Conservation (phyloP, 2,113 vertebrate species). For the Garra rufa region DNA sequence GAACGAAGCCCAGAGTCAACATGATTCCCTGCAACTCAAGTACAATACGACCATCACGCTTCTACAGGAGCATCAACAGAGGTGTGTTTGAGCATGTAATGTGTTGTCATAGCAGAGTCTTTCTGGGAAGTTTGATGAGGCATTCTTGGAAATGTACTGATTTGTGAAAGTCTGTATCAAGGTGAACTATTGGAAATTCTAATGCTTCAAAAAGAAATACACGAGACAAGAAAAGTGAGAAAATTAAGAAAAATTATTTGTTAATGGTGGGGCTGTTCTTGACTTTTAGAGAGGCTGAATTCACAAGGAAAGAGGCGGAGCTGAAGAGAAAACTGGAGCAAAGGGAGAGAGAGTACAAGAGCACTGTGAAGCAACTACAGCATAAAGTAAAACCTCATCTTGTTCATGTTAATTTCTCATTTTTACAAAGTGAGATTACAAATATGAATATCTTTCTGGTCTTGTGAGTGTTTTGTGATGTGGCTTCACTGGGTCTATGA, state of each 20-base stretch:
- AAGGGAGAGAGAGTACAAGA: slow-evolving; percentile 77
- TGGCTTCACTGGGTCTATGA: neutral
- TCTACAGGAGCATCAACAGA: slow-evolving; percentile 86
- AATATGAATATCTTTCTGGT: neutral
- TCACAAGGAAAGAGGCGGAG: slow-evolving; percentile 79
- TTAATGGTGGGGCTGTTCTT: slow-evolving; percentile 1
- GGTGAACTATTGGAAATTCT: neutral
- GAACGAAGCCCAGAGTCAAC: slow-evolving; percentile 87
- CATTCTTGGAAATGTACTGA: neutral
- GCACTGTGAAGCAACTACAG: slow-evolving; percentile 76
- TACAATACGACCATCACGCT: slow-evolving; percentile 87
- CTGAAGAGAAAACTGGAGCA: slow-evolving; percentile 78
- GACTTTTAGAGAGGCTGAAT: slow-evolving; percentile 78
- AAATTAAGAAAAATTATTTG: neutral
- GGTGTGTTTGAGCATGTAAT: slow-evolving; percentile 62
- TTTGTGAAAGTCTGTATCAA: neutral
- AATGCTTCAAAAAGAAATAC: neutral
- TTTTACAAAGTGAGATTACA: neutral
- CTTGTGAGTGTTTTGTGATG: neutral
- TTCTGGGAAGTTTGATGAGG: slow-evolving; percentile 29
- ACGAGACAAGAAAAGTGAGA: neutral
- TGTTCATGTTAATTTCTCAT: neutral
- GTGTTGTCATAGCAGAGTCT: slow-evolving; percentile 9
- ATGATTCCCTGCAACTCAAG: slow-evolving; percentile 86
- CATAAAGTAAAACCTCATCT: slow-evolving; percentile 69